A percentile compares a stretch with the other conserved stretches of the same genome.
Conservation (phyloP, 2,797 vertebrate genomes). For the Myripristis jacobus region DNA sequence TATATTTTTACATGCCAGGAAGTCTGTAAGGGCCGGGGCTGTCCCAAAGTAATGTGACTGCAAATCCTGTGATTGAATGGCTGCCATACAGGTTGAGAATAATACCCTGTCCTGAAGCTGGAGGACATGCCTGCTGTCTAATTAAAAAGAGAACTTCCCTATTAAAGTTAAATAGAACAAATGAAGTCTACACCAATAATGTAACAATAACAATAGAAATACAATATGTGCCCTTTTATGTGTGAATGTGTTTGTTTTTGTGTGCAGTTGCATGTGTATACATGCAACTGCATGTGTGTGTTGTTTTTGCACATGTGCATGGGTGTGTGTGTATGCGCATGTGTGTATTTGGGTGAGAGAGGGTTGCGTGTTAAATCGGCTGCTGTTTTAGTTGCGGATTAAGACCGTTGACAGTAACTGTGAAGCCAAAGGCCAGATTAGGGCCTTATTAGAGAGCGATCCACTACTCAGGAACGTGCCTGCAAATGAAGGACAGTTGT, state of each 20-base stretch:
- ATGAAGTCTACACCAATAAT: neutral
- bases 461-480: constrained; percentile 48
- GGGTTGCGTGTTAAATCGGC: constrained; percentile 41
- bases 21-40: constrained; percentile 22
- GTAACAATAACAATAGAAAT: neutral
- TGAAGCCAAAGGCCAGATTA: constrained; percentile 79
- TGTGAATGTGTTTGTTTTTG: neutral
- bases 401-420: constrained; percentile 64
- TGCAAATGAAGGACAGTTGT: neutral
- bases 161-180: neutral
- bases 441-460: constrained; percentile 66
- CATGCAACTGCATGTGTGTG: constrained; percentile 7
- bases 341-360: constrained; percentile 15
- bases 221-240: neutral
- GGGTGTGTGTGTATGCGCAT: neutral
- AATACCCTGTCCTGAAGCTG: constrained; percentile 42
- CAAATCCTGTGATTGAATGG: constrained; percentile 56
- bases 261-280: neutral
- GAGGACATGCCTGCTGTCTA: constrained; percentile 12
- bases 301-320: neutral
- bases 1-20: constrained; percentile 26
- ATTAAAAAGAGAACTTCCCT: constrained; percentile 48
- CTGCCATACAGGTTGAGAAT: constrained; percentile 59
- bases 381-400: constrained; percentile 72
- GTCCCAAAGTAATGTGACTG: constrained; percentile 38